Evolutionary conservation across 1,140 invertebrate species (phyloP).

Genomic region (Drosophila pachea): DNA sequence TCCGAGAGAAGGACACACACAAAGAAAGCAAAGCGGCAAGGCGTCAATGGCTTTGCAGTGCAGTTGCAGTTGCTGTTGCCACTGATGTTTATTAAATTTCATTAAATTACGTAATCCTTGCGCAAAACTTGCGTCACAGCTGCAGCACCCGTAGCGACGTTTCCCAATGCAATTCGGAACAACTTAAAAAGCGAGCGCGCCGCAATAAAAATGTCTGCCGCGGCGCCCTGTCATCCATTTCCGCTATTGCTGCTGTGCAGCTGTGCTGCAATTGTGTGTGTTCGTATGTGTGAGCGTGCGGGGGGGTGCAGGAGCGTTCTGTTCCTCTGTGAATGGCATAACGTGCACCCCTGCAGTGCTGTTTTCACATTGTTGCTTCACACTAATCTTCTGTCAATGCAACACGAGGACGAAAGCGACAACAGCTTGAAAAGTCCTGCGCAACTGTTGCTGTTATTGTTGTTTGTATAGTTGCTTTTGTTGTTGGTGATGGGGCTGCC

Average conservation of each 20-base stretch:
- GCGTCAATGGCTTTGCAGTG: constrained; percentile 43
- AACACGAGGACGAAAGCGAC: constrained; percentile 71
- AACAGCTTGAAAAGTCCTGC: constrained; percentile 65
- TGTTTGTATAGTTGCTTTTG: background rate
- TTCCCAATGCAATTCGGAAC: constrained; percentile 74
- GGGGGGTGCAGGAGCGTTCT: no score
- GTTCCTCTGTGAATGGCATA: constrained; percentile 25
- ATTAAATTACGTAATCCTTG: constrained; percentile 73
- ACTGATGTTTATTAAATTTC: constrained; percentile 76
- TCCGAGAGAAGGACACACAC: constrained; percentile 12
- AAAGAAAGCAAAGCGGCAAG: constrained; percentile 21
- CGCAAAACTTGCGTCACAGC: constrained; percentile 43
- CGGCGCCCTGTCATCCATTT: constrained; percentile 57
- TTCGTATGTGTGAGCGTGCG: constrained; percentile 26
- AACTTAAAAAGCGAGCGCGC: constrained; percentile 73
- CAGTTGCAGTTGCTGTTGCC: constrained; percentile 70
- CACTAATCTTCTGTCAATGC: constrained; percentile 76
- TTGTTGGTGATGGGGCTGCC: constrained; percentile 22
- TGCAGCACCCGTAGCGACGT: constrained; percentile 44
- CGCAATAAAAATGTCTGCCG: constrained; percentile 72
- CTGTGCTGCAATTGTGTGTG: constrained; percentile 12
- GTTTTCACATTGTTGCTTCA: constrained; percentile 76
- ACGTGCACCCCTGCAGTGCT: constrained; percentile 57
- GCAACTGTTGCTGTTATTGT: background rate
- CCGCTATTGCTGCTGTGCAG: constrained; percentile 29